These are phyloP conservation scores for Heterotilapia buettikoferi DNA, from an alignment of 2,113 vertebrate genomes.

Conservation along the genomic window DNA sequence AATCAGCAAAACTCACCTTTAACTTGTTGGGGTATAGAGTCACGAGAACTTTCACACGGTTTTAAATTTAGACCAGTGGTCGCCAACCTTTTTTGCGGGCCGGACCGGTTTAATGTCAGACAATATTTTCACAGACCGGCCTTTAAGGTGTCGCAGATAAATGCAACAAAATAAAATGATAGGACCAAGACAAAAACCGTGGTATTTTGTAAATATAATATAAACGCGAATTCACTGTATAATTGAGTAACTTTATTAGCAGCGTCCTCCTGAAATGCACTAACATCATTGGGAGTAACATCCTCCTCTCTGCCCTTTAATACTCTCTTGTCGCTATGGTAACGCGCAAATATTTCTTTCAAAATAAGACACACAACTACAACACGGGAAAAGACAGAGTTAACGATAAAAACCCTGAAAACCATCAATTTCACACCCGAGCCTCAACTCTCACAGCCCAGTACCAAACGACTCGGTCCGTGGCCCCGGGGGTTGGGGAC, in stretches of 20 bases:
- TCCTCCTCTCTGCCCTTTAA: not conserved
- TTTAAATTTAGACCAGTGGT: not conserved
- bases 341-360: accelerated
- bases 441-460: not conserved
- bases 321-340: not conserved
- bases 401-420: not conserved
- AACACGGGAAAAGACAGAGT: not conserved
- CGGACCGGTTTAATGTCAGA: not conserved
- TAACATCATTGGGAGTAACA: not conserved
- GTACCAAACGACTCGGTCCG: accelerated
- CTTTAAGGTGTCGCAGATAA: not conserved
- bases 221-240: not conserved
- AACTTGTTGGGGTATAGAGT: not conserved
- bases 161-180: not conserved
- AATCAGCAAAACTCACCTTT: not conserved
- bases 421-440: not conserved
- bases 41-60: not conserved
- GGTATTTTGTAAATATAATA: not conserved
- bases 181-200: not conserved
- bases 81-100: accelerated
- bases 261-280: not conserved
- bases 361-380: not conserved
- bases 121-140: not conserved
- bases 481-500: not conserved
- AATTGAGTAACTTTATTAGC: not conserved